Evolutionary conservation across 2,113 vertebrate species (phyloP).

Genomic region (Cebus imitator): DNA sequence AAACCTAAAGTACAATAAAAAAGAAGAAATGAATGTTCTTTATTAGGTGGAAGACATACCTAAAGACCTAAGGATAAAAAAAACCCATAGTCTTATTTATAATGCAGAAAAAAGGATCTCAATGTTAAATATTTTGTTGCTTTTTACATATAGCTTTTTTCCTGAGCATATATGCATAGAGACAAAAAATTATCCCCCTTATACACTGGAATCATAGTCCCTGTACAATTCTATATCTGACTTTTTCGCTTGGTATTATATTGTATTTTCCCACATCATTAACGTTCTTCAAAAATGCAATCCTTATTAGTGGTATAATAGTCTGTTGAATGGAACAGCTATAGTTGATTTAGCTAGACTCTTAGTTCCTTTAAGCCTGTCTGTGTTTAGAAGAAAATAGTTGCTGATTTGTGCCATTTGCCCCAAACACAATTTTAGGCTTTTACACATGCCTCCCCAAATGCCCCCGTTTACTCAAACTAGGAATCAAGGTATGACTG

Average conservation of each 20-base stretch:
- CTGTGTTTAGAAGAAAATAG: neutral
- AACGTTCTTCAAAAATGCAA: neutral
- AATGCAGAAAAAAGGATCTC: neutral
- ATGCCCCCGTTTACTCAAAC: fast-evolving
- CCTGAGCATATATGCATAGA: neutral
- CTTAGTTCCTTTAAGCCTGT: neutral
- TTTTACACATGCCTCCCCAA: neutral
- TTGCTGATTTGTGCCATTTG: neutral
- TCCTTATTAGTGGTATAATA: neutral
- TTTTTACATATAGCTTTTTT: neutral
- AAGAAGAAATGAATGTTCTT: neutral
- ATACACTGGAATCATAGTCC: neutral
- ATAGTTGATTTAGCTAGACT: neutral
- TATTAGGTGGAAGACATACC: neutral
- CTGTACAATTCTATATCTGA: neutral
- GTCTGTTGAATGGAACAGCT: neutral
- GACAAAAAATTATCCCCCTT: neutral
- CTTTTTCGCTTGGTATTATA: neutral
- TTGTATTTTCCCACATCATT: neutral
- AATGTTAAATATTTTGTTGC: neutral
- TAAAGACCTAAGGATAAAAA: neutral
- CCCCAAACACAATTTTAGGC: neutral
- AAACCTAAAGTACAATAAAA: too few species aligned
- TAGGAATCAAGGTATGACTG: neutral
- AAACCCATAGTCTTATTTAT: neutral